These are phyloP conservation scores for Gastrophryne carolinensis DNA, from an alignment of 2,797 vertebrate genomes.

Conservation along the genomic window DNA sequence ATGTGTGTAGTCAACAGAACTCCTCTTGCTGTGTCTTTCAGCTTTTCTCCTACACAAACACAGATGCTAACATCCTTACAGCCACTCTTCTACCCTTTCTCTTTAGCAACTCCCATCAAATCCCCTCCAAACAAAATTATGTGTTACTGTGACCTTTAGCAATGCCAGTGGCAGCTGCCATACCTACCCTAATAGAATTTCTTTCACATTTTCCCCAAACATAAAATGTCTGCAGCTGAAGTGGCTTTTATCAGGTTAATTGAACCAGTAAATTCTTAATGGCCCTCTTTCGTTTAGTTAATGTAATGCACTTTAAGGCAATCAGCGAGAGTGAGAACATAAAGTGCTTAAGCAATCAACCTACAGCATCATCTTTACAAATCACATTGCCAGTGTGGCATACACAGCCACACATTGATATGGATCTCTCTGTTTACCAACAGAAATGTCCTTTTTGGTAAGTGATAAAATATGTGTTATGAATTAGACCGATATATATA, in stretches of 20 bases:
- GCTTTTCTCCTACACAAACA: not conserved
- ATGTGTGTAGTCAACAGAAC: too few relatives aligned
- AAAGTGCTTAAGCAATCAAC: constrained; percentile 30
- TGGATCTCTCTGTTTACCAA: too few relatives aligned
- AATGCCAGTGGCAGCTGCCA: constrained; percentile 15
- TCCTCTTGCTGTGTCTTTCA: too few relatives aligned
- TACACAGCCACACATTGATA: not conserved
- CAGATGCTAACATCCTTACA: not conserved
- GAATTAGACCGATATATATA: too few relatives aligned
- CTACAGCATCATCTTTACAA: not conserved
- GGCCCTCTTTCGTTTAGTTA: constrained; percentile 31
- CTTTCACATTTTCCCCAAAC: constrained; percentile 3
- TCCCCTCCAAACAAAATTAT: not conserved
- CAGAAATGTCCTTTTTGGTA: too few relatives aligned
- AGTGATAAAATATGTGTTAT: too few relatives aligned
- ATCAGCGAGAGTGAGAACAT: constrained; percentile 37
- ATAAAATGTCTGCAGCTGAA: constrained; percentile 32
- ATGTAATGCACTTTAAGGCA: constrained; percentile 45
- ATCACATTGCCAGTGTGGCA: not conserved
- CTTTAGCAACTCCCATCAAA: not conserved
- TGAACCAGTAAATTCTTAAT: constrained; percentile 45
- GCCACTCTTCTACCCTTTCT: not conserved
- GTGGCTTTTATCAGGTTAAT: constrained; percentile 36
- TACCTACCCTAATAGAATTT: constrained; percentile 25
- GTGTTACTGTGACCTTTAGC: constrained; percentile 13